phyloP scores from a whole-genome alignment of 2,113 vertebrate species.

The Erinaceus europaeus region DNA sequence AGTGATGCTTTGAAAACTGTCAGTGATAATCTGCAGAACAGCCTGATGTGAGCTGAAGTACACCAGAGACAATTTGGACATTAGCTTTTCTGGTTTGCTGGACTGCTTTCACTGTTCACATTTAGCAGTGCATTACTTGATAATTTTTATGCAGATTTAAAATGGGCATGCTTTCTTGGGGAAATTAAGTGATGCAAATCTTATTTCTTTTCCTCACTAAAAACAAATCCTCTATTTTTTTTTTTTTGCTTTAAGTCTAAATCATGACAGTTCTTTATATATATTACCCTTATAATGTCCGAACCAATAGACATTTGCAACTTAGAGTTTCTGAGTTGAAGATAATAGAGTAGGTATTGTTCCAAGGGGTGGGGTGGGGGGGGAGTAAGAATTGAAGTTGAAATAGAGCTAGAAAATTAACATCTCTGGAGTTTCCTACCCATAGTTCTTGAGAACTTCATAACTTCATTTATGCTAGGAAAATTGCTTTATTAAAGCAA shows the following conservation, averaged over 20 bases:
- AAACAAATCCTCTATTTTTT: not conserved
- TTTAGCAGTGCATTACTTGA: too few species aligned
- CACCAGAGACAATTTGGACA: not conserved
- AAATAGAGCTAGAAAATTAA: too few species aligned
- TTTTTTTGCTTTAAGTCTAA: not conserved
- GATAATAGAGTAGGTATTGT: not conserved
- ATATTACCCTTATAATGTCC: not conserved
- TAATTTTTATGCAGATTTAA: not conserved
- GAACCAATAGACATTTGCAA: not conserved
- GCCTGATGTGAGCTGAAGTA: not conserved
- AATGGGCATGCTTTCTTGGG: not conserved
- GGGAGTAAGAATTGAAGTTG: too few species aligned
- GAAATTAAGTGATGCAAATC: not conserved
- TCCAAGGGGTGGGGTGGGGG: too few species aligned
- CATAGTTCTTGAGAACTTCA: too few species aligned
- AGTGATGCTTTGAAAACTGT: fast-evolving
- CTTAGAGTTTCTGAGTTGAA: not conserved
- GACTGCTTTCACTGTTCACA: not conserved
- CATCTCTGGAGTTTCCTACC: too few species aligned
- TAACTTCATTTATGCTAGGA: too few species aligned
- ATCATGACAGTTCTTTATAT: not conserved
- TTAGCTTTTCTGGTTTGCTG: not conserved
- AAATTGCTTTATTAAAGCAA: too few species aligned
- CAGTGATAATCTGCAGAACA: not conserved
- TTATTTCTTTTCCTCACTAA: not conserved